Conservation (phyloP, 2,888 invertebrate genomes). For the Lochmaea capreae region DNA sequence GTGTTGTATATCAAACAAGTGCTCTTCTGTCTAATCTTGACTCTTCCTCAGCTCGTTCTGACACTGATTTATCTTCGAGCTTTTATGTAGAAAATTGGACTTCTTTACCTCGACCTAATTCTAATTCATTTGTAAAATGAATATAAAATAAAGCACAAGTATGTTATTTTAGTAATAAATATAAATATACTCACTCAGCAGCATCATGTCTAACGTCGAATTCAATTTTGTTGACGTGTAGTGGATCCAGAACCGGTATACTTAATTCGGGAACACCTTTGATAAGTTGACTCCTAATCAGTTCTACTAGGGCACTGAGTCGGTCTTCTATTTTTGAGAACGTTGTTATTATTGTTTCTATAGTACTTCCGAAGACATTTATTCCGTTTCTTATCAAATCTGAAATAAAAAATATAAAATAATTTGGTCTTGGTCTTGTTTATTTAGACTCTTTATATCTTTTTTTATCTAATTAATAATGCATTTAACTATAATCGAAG, state of each 20-base stretch:
- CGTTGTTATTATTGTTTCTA: conserved; percentile 60
- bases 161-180: not conserved
- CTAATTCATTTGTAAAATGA: no score
- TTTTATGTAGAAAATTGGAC: no score
- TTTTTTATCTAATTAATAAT: no score
- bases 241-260: conserved; percentile 63
- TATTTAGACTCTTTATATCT: no score
- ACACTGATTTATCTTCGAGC: no score
- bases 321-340: conserved; percentile 61
- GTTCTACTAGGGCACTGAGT: conserved; percentile 60
- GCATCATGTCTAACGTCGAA: conserved; percentile 62
- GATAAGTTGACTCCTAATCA: conserved; percentile 61
- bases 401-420: conserved; percentile 48
- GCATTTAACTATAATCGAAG: no score
- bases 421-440: no score
- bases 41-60: no score
- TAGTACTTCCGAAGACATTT: conserved; percentile 58
- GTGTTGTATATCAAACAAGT: no score
- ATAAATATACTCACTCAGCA: conserved; percentile 54
- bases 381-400: conserved; percentile 61
- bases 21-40: no score
- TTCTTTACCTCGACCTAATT: no score
- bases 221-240: conserved; percentile 62
- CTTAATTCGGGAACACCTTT: conserved; percentile 63
- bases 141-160: no score